phyloP scores from a whole-genome alignment of 2,888 invertebrate genomes.

The Tiliacea aurago region DNA sequence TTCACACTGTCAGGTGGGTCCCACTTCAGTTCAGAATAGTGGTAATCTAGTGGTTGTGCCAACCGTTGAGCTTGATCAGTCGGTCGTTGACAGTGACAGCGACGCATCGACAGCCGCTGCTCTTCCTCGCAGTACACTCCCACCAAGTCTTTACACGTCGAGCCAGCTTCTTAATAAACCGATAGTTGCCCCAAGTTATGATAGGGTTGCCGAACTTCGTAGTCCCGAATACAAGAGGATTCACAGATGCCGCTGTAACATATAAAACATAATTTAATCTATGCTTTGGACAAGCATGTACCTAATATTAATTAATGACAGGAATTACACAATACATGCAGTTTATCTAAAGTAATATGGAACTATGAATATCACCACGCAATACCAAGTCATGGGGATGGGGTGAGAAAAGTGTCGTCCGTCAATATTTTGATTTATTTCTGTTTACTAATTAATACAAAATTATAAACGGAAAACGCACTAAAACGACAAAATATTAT shows the following conservation, averaged over 20 bases:
- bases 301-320: too few relatives aligned
- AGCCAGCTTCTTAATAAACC: slow-evolving; percentile 82
- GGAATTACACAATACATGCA: not conserved
- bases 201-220: slow-evolving; percentile 84
- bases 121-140: slow-evolving; percentile 84
- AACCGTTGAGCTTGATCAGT: slow-evolving; percentile 82
- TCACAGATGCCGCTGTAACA: slow-evolving; percentile 42
- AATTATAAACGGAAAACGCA: not conserved
- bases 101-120: slow-evolving; percentile 79
- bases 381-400: not conserved
- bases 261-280: slow-evolving; percentile 17
- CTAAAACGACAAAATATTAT: slow-evolving; percentile 1
- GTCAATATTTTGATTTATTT: not conserved
- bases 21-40: not conserved
- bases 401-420: not conserved
- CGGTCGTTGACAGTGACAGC: slow-evolving; percentile 82
- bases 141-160: slow-evolving; percentile 84
- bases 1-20: not conserved
- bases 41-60: slow-evolving; percentile 80
- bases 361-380: not conserved
- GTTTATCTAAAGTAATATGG: not conserved
- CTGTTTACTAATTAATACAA: not conserved
- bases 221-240: slow-evolving; percentile 76
- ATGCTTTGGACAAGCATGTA: not conserved
- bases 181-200: slow-evolving; percentile 84